Evolutionary conservation across 2,113 vertebrate genomes (phyloP).

Genomic region (Pterocles gutturalis): DNA sequence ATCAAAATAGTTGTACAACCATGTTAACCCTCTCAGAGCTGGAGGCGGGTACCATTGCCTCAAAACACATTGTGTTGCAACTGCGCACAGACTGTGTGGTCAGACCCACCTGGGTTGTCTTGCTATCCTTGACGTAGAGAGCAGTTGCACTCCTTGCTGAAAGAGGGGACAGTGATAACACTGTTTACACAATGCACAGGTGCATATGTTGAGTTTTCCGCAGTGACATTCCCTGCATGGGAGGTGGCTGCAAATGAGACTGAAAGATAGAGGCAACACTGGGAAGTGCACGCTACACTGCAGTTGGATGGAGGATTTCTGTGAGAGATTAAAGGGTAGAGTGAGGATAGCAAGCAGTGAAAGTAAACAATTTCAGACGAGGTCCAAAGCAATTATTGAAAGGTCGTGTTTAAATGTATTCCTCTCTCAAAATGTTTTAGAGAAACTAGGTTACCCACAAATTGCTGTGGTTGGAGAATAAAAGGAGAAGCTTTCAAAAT

Average conservation of each 20-base stretch:
- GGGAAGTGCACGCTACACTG: neutral
- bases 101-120: neutral
- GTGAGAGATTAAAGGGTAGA: neutral
- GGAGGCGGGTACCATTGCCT: neutral
- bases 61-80: neutral
- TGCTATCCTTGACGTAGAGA: neutral
- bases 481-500: neutral
- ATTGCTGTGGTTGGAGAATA: neutral
- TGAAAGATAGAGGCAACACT: fast-evolving
- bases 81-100: fast-evolving
- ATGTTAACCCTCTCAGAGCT: neutral
- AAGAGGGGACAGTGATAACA: neutral
- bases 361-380: conserved; percentile 24
- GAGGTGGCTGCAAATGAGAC: neutral
- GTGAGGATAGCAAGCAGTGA: conserved; percentile 5
- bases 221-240: neutral
- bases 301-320: neutral
- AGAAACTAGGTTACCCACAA: neutral
- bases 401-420: neutral
- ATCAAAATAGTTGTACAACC: conserved; percentile 26
- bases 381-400: neutral
- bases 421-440: neutral
- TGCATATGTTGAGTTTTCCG: neutral
- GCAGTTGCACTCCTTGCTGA: neutral
- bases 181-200: fast-evolving